Evolutionary conservation across 2,888 invertebrate species (phyloP).

Genomic region (Geophilus truncorum): DNA sequence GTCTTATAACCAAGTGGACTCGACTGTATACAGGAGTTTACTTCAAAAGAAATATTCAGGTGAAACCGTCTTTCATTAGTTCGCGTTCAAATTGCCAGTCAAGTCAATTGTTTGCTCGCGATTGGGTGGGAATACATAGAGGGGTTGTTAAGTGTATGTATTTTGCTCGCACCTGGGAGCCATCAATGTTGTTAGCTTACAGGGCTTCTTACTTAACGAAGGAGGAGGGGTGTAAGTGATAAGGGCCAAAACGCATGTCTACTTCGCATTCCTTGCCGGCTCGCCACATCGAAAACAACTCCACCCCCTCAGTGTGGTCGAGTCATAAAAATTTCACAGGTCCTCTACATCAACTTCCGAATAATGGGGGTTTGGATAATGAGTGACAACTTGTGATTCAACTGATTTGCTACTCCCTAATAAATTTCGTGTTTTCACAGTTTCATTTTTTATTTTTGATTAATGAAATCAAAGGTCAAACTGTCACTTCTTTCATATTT

Average conservation of each 20-base stretch:
- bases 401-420: too few relatives aligned
- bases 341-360: constrained; percentile 13
- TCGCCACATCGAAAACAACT: constrained; percentile 10
- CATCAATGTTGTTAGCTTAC: constrained; percentile 21
- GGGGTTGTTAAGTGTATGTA: background rate
- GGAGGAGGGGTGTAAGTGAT: constrained; percentile 20
- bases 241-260: constrained; percentile 19
- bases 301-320: constrained; percentile 3
- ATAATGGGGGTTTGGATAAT: constrained; percentile 18
- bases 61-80: background rate
- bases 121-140: background rate
- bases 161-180: constrained; percentile 1
- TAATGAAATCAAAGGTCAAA: background rate
- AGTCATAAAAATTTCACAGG: constrained; percentile 24
- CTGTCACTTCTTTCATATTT: background rate
- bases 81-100: background rate
- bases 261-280: constrained; percentile 1
- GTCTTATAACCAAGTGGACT: too few relatives aligned
- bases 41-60: too few relatives aligned
- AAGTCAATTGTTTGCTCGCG: background rate
- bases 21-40: too few relatives aligned
- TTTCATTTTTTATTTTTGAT: background rate
- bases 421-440: too few relatives aligned
- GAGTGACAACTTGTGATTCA: background rate
- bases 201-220: constrained; percentile 25